phyloP scores from a whole-genome alignment of 1,140 invertebrate genomes.

The Pogonognathellus flavescens region DNA sequence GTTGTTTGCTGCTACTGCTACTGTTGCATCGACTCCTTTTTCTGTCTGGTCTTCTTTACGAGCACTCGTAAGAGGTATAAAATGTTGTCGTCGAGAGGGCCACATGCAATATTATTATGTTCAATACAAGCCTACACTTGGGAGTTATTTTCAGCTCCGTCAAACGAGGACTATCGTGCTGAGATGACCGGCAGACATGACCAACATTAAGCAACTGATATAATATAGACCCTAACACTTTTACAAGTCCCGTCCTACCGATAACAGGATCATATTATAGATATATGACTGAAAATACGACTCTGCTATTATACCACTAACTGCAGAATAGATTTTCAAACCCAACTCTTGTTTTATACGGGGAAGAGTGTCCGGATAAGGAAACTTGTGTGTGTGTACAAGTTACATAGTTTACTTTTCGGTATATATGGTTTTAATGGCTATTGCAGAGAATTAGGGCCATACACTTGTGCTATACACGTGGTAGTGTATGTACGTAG shows the following conservation, averaged over 20 bases:
- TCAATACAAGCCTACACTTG: not conserved
- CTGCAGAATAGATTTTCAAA: constrained; percentile 34
- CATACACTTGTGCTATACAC: not conserved
- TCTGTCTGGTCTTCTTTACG: constrained; percentile 22
- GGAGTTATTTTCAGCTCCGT: constrained; percentile 29
- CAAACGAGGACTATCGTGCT: not conserved
- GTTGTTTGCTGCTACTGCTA: not conserved
- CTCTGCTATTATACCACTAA: not conserved
- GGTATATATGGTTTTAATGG: too few relatives aligned
- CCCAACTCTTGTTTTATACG: not conserved
- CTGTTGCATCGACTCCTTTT: not conserved
- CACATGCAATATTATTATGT: constrained; percentile 48
- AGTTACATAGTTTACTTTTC: not conserved
- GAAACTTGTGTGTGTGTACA: not conserved
- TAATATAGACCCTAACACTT: not conserved
- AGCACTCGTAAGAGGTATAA: constrained; percentile 22
- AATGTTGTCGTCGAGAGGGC: constrained; percentile 39
- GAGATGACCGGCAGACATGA: constrained; percentile 23
- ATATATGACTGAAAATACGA: not conserved
- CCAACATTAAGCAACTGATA: constrained; percentile 5
- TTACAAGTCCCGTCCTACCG: not conserved
- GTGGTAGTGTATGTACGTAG: not conserved
- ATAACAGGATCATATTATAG: constrained; percentile 15
- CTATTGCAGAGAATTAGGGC: too few relatives aligned
- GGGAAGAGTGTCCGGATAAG: not conserved